Base-by-base conservation (phyloP, 2,888 invertebrate genomes). In the Ichneumoninae sp. region DNA sequence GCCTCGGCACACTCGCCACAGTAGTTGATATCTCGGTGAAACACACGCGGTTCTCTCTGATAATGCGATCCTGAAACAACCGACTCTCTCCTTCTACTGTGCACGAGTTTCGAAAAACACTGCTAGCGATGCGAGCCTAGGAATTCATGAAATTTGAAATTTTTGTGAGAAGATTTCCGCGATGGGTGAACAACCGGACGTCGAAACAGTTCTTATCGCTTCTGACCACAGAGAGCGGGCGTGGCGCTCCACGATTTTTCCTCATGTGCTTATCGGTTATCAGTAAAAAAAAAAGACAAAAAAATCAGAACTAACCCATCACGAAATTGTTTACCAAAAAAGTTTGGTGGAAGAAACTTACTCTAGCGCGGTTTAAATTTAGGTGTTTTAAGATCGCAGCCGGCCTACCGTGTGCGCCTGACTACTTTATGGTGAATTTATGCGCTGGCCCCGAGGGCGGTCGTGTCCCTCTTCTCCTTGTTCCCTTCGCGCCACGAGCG, bases 1-100 rank as follows among this genome's bases (percentile, higher is more conserved):
- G 82, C 87, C 70, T 81, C 86, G 85, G 87, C 88, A 88, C 89
- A 91, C 90, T 91, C 91, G 87, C 84, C 82, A 86, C 86, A 85
- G 87, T 85, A 81, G 78, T 70, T 83, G 86, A 84, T 88, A 89
- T 90, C 90, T 87, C 83, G 79, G 80, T 83, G 87, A 89, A 89
- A 89, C 89, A 89, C 88, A 83, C 83, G 81, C 81, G 81, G 79
- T 85, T 86, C 78, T 73, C 77, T 77, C 80, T 60, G 75, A 85
- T 85, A 85, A 83, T 79, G 70, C 69, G 60, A 69, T 54, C 44
- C 71, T 70, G 47, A 57, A 22, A 69, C 44, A 68, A 50, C 57
- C 50, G 8, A 26, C 22, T 71, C 63, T 65, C 47, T 68, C 26
- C 30, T 63, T n/a, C n/a, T 26, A 13, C 26, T 26, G 26, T 57